Evolutionary conservation across 2,888 invertebrate genomes (phyloP).

Genomic region (Allygus modestus): DNA sequence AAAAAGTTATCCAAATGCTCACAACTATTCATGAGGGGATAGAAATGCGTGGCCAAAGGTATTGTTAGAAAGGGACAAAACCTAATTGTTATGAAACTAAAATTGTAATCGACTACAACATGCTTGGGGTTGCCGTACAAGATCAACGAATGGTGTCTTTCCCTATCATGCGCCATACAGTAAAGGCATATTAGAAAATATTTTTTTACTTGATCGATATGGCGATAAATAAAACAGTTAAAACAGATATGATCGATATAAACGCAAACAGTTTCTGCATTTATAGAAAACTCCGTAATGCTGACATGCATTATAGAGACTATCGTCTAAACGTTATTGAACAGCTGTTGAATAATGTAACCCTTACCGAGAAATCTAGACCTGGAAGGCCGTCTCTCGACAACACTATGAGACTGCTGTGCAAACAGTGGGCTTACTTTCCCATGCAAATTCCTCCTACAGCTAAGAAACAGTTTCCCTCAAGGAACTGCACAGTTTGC

Average conservation of each 20-base stretch:
- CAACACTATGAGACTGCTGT: not conserved
- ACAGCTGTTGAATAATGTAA: not conserved
- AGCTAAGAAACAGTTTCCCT: not conserved
- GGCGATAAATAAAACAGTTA: not conserved
- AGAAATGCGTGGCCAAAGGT: not conserved
- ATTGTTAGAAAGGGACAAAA: not conserved
- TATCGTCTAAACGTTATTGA: not conserved
- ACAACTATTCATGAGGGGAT: constrained; percentile 25
- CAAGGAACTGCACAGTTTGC: constrained; percentile 27
- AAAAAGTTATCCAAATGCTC: constrained; percentile 10
- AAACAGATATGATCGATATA: no score
- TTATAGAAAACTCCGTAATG: not conserved
- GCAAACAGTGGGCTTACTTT: not conserved
- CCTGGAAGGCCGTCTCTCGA: not conserved
- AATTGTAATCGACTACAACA: constrained; percentile 26
- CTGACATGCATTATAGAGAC: constrained; percentile 22
- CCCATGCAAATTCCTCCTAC: constrained; percentile 25
- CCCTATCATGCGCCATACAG: not conserved
- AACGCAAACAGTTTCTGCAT: constrained; percentile 11
- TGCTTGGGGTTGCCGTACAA: constrained; percentile 36
- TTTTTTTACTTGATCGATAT: constrained; percentile 40
- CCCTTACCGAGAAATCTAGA: not conserved
- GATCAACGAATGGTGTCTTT: constrained; percentile 3
- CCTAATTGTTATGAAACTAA: not conserved
- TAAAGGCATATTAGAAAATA: constrained; percentile 31